Evolutionary conservation across 1,140 invertebrate genomes (phyloP), one percentile per base, ranked within the genome.

Genomic region (Alviniconcha marisindica): DNA sequence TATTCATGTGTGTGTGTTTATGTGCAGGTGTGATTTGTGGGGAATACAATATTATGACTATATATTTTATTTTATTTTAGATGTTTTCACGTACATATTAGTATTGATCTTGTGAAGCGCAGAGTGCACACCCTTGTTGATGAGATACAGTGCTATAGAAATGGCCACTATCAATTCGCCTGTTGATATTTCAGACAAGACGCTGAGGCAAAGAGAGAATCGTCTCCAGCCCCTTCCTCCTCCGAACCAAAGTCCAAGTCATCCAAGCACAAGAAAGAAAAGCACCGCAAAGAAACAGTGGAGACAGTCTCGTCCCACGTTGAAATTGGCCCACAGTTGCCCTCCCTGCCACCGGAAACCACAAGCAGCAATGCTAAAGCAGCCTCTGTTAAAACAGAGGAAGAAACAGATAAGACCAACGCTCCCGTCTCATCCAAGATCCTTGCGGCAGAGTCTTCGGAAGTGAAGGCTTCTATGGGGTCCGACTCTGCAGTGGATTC

Each of bases 111-210:
- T n/a, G n/a, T n/a, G n/a, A n/a, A n/a, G n/a, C n/a, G n/a, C n/a
- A n/a, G n/a, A n/a, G n/a, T n/a, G n/a, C n/a, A n/a, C n/a, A n/a
- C n/a, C n/a, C n/a, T n/a, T n/a, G n/a, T n/a, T n/a, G n/a, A n/a
- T n/a, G n/a, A n/a, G n/a, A n/a, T n/a, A n/a, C n/a, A n/a, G n/a
- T n/a, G n/a, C n/a, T n/a, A n/a, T n/a, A n/a, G n/a, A n/a, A n/a
- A n/a, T n/a, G n/a, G n/a, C n/a, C n/a, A n/a, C n/a, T n/a, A n/a
- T n/a, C n/a, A n/a, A n/a, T n/a, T n/a, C n/a, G n/a, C n/a, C n/a
- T n/a, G n/a, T n/a, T n/a, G n/a, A n/a, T n/a, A n/a, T 71, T 71
- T 21, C 69, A 71, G 69, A 40, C 69, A 71, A 42, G 69, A 36
- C 18, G 33, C 33, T 5, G 24, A 33, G 18, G 4, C 33, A 2